Base-by-base conservation (phyloP, 2,797 vertebrate genomes). In the Enteromius mattozi region DNA sequence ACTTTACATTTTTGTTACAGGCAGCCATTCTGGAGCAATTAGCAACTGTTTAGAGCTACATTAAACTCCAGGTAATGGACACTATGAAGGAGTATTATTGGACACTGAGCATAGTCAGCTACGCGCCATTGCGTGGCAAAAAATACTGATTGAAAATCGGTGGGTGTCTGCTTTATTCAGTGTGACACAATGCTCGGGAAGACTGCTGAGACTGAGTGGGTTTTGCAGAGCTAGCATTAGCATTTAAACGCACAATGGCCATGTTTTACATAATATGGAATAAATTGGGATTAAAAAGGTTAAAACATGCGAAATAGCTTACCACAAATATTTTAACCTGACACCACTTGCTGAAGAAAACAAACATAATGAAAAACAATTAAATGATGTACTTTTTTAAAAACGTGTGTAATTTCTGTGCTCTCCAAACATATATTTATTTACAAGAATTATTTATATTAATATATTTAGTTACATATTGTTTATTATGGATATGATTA, bases 21-120 rank as follows among this genome's bases (percentile, higher is more conserved):
- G 69, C 87, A 84, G 86, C 63, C 76, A 78, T 87, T 87, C 87
- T 81, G 66, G 78, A 87, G 88, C 88, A 90, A 92, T 93, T 91
- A 91, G 90, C 75, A 12, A 81, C 68, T 61, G 17, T 47, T 69
- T 12, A 21, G 71, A 85, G 78, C 9, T 49, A 47, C 1, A 0
- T 45, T 80, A 51, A 24, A 74, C 81, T n/a, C 21, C 16, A 42
- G 72, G 70, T 61, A 61, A 86, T 72, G 61, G 85, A 88, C 35
- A 45, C 4, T 33, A 40, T 75, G 76, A 84, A 45, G 42, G 56
- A 83, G 71, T 74, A 37, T 80, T 63, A 78, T 82, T 71, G 77
- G 81, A 61, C 70, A 59, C n/a, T 59, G n/a, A 27, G 56, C 40
- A 54, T 16, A 68, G 70, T 70, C 75, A 83, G 82, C 40, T 68